Base-by-base conservation (phyloP, 2,888 invertebrate species). In the Nymphalis c-album region DNA sequence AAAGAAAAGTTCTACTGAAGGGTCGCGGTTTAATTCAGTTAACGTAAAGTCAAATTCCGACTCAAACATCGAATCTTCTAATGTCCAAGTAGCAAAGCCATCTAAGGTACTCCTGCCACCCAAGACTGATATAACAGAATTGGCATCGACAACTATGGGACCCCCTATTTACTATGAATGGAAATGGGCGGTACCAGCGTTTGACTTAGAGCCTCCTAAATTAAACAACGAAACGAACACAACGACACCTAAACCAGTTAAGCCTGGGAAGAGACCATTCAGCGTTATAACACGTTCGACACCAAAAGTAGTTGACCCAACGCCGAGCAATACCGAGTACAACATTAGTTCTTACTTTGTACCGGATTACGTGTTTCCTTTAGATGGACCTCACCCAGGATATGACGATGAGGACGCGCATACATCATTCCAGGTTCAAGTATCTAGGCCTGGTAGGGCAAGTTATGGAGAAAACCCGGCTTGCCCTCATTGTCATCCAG, bases 401-500 rank as follows among this genome's bases (percentile, higher is more conserved):
- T 94, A 94, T 68, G 90, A 93, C 2, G 84, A 87, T 51, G 90
- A 90, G 0, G 88, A 93, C 69, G 93, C 94, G 0, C 90, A 93
- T 75, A 94, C 94, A 1, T 94, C 94, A 0, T 94, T 94, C 79
- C 93, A 93, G 74, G 91, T 94, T 10, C 91, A 91, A 71, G 91
- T 94, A 46, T 89, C 93, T 0, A 85, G 80, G 61, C 85, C 86
- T 4, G 90, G 88, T 0, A 78, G 86, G 75, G 88, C 80, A 64
- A 92, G 83, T 76, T 94, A 90, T 73, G 94, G 94, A 10, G 94
- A 94, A 78, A 94, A 94, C 78, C 93, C 93, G 0, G 86, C 90
- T 58, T 95, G 94, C 68, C 94, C 94, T 0, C 93, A 94, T 73
- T 95, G 95, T 77, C 94, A 94, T 80, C 94, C 95, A 0, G 93